phyloP scores from a whole-genome alignment of 2,797 vertebrate genomes.

The Anniella stebbinsi region DNA sequence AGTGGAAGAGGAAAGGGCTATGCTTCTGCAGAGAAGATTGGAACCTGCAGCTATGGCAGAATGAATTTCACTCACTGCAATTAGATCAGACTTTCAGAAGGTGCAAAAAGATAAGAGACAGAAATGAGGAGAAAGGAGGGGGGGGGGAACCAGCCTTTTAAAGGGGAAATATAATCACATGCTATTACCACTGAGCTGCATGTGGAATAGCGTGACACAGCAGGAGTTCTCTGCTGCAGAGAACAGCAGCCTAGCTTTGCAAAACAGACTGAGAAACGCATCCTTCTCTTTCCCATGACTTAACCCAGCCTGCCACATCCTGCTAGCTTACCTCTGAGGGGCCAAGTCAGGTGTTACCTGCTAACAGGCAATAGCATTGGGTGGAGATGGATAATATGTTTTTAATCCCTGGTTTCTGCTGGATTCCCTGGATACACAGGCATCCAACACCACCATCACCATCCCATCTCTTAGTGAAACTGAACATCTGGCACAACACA shows the following conservation, averaged over 20 bases:
- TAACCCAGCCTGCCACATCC: not conserved
- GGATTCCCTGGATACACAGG: too few species aligned
- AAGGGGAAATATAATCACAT: slow-evolving; percentile 58
- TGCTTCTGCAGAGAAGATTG: not conserved
- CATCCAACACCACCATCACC: too few species aligned
- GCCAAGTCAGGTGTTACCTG: not conserved
- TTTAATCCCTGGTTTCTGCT: too few species aligned
- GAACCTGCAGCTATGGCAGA: slow-evolving; percentile 48
- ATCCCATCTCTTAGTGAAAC: too few species aligned
- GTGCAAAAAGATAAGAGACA: slow-evolving; percentile 35
- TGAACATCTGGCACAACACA: not conserved
- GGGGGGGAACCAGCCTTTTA: slow-evolving; percentile 46
- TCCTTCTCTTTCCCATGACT: not conserved
- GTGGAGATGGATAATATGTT: not conserved
- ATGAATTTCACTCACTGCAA: slow-evolving; percentile 59
- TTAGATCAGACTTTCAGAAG: slow-evolving; percentile 51
- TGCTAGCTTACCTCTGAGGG: not conserved
- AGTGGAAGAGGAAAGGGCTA: not conserved
- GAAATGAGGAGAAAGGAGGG: not conserved
- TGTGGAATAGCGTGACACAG: slow-evolving; percentile 42
- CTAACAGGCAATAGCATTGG: not conserved
- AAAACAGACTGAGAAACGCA: slow-evolving; percentile 18
- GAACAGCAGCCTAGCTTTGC: slow-evolving; percentile 3
- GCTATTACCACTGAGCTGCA: slow-evolving; percentile 58
- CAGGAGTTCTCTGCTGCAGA: slow-evolving; percentile 47